phyloP scores from a whole-genome alignment of 2,797 vertebrate species.

The Myotis planiceps region DNA sequence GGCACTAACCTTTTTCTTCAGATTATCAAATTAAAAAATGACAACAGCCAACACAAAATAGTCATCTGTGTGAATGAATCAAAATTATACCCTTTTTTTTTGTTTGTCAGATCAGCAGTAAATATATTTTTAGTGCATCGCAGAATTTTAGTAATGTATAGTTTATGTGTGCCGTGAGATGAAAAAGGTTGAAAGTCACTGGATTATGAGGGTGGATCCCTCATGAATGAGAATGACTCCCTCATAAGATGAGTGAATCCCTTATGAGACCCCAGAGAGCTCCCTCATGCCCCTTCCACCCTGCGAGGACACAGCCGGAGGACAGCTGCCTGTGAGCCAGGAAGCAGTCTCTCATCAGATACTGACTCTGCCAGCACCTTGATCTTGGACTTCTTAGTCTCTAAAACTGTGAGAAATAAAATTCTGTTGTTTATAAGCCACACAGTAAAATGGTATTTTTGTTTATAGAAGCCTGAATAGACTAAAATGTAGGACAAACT shows the following conservation, averaged over 20 bases:
- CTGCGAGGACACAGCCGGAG: not conserved
- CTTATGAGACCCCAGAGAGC: not conserved
- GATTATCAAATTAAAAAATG: not conserved
- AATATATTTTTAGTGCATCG: not conserved
- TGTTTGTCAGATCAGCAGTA: not conserved
- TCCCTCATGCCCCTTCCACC: not conserved
- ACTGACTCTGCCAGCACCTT: not conserved
- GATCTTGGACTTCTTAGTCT: not conserved
- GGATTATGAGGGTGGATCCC: not conserved
- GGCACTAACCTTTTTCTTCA: not conserved
- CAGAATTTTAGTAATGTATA: not conserved
- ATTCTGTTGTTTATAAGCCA: not conserved
- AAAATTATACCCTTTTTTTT: not conserved
- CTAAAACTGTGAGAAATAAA: not conserved
- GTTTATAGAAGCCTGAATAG: not conserved
- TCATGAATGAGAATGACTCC: not conserved
- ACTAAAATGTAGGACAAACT: not conserved
- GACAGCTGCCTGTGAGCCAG: not conserved
- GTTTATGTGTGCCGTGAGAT: not conserved
- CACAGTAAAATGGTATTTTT: not conserved
- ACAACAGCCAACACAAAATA: not conserved
- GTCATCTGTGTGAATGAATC: not conserved
- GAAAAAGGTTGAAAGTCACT: not conserved
- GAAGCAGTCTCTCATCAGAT: not conserved
- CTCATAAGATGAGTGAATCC: not conserved